Percentiles rank a stretch among this genome's conserved stretches.
Conservation (phyloP, 1,140 invertebrate genomes). For the Globodera rostochiensis region DNA sequence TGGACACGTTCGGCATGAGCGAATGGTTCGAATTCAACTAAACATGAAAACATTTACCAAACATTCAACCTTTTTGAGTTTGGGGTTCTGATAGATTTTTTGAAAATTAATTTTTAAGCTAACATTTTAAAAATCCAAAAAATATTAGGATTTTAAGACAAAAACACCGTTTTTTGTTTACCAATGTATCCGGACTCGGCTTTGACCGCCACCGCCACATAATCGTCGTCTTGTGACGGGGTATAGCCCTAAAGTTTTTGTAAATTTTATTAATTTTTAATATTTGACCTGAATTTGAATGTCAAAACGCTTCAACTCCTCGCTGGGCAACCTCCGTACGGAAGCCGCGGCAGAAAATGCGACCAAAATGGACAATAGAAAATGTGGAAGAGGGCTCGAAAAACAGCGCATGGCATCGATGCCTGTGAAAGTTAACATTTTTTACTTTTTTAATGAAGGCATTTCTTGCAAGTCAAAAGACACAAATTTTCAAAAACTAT, state of each 20-base stretch:
- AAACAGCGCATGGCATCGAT: neutral
- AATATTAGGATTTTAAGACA: no score
- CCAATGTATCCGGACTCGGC: conserved; percentile 62
- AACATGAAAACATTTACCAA: conserved; percentile 22
- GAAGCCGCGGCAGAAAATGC: neutral
- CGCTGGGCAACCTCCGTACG: neutral
- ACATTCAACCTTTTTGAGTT: neutral
- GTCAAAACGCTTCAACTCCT: neutral
- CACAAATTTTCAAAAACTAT: no score
- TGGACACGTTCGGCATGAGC: conserved; percentile 64
- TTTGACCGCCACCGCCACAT: conserved; percentile 58
- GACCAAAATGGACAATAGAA: neutral
- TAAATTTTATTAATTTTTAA: conserved; percentile 17
- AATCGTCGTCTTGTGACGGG: conserved; percentile 42
- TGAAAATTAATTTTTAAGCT: neutral
- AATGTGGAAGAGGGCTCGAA: neutral
- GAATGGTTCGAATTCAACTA: conserved; percentile 61
- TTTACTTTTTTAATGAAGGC: no score
- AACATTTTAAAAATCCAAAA: conserved; percentile 13
- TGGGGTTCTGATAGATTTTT: neutral
- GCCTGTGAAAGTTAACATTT: neutral
- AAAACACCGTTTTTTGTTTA: neutral
- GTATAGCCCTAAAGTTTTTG: conserved; percentile 51
- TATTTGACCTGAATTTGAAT: neutral
- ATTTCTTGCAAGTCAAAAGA: no score